A percentile compares a stretch with the other conserved stretches of the same genome.
These are phyloP conservation scores for Notoglanidium macrostoma DNA, from an alignment of 2,797 vertebrate species.

Conservation along the genomic window DNA sequence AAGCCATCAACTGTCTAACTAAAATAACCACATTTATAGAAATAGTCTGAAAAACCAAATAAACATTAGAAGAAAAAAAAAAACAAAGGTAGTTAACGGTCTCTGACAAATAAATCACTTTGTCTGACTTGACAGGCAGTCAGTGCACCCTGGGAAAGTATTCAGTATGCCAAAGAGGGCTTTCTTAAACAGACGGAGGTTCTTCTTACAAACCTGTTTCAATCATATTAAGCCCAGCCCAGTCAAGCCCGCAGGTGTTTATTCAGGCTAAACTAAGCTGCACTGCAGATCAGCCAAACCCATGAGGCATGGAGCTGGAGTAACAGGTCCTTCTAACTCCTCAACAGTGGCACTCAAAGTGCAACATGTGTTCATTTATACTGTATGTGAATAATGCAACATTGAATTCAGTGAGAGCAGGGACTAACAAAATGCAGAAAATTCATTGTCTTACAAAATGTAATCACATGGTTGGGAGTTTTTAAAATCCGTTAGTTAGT, in stretches of 20 bases:
- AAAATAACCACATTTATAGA: neutral
- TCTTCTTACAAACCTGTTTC: slow-evolving; percentile 17
- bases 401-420: neutral
- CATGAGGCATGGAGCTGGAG: slow-evolving; percentile 15
- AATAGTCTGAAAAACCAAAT: neutral
- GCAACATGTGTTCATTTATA: neutral
- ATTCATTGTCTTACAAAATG: neutral
- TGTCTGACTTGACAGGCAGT: slow-evolving; percentile 13
- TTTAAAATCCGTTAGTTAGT: neutral
- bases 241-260: slow-evolving; percentile 21
- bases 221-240: slow-evolving; percentile 21
- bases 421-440: neutral
- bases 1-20: neutral
- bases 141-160: slow-evolving; percentile 3
- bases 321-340: slow-evolving; percentile 29
- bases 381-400: neutral
- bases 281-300: slow-evolving; percentile 15
- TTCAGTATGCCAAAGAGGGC: neutral
- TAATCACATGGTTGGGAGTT: neutral
- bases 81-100: neutral
- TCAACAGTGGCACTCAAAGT: slow-evolving; percentile 4
- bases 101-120: neutral
- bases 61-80: neutral
- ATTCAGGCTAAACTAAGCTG: slow-evolving; percentile 14
- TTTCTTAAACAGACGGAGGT: neutral